Base-by-base conservation (phyloP, 1,140 invertebrate genomes). In the Scylla paramamosain region DNA sequence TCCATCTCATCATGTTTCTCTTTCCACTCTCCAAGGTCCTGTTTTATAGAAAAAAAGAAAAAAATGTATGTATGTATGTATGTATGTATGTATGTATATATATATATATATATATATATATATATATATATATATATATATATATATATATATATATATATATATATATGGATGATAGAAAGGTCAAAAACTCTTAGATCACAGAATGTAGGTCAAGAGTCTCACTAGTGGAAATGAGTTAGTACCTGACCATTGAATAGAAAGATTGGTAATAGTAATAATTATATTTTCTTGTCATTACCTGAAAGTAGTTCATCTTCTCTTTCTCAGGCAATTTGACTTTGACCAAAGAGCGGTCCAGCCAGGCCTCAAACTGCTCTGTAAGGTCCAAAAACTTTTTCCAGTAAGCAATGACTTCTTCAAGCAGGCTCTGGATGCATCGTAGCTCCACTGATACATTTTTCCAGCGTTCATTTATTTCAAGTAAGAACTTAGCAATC, bases 371-470 rank as follows among this genome's bases (percentile, higher is more conserved):
- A 96, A 99, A 98, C 95, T 98, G 98, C 87, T 98, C 97, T 0
- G 98, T 97, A 96, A 98, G 97, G 0, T 97, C 97, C 84, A 98
- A 98, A 98, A 98, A 99, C 86, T 98, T 97, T 96, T 98, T 97
- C 99, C 99, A 99, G 96, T 99, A 98, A 3, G 98, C 97, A 7
- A 99, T 97, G 0, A 99, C 98, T 97, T 99, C 98, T 97, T 99
- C 98, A 0, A 99, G 97, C 96, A 99, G 99, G 96, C 98, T 98
- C 96, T 99, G 98, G 7, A 98, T 98, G 96, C 98, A 99, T 95
- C 98, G 98, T 3, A 99, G 97, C 96, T 99, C 98, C 97, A 98
- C 98, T 3, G 99, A 98, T 1, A 99, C 98, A 96, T 98, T 98
- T 96, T 98, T 98, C 99, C 99, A 99, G 90, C 98, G 98, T 92